Conservation (phyloP, 2,797 vertebrate genomes). For the Morus bassanus region DNA sequence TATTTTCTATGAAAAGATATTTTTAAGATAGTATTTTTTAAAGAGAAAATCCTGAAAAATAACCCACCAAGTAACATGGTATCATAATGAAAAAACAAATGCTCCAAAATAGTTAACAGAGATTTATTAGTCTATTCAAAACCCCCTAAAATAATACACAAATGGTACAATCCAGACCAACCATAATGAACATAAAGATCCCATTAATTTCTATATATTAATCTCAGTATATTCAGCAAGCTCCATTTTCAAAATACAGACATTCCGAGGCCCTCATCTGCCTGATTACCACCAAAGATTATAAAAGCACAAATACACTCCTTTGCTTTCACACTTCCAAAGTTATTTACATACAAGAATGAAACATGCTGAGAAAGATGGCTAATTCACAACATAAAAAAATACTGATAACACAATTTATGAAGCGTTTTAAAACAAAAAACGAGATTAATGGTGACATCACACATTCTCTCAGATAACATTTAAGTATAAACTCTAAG, state of each 20-base stretch:
- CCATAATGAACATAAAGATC: not conserved
- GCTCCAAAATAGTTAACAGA: not conserved
- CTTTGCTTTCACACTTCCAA: not conserved
- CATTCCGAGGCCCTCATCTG: not conserved
- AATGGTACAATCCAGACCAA: not conserved
- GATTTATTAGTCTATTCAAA: not conserved
- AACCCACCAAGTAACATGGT: not conserved
- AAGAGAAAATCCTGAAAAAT: not conserved
- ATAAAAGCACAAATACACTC: not conserved
- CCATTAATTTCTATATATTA: not conserved
- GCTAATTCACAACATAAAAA: not conserved
- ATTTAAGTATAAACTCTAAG: not conserved
- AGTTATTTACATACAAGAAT: not conserved
- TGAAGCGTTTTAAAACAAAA: not conserved
- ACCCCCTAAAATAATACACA: not conserved
- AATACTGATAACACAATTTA: not conserved
- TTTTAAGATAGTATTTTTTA: not conserved
- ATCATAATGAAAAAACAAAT: not conserved
- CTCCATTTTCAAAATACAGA: not conserved
- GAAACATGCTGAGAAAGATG: not conserved
- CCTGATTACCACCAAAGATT: not conserved
- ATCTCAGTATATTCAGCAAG: not conserved
- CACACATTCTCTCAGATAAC: not conserved
- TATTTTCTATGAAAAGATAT: not conserved
- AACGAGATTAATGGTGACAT: fast-evolving